Evolutionary conservation across 2,113 vertebrate genomes (phyloP), one percentile per base, ranked within the genome.

Genomic region (Cephalopholis sonnerati): DNA sequence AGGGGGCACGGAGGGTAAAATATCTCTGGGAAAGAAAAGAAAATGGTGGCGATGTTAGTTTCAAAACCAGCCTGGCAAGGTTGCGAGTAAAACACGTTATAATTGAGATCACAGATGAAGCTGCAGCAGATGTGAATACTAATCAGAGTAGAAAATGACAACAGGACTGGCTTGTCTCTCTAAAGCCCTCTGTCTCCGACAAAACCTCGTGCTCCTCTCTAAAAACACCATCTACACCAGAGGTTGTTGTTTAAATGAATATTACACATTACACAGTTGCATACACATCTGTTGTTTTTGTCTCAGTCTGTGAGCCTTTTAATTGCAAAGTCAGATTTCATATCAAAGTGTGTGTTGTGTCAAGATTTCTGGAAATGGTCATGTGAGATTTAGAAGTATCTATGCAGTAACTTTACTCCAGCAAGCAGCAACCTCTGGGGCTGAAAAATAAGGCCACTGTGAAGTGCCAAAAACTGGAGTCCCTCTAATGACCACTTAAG

Each of bases 1-100:
- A 87, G 81, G 75, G 63, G 61, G 29, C n/a, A 57, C 1, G 5
- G 67, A 84, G 66, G 69, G 76, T 62, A 67, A 88, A 85, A 78
- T 87, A 79, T 88, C 46, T 61, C 66, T 29, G 46, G 32, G 29
- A 64, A 62, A 80, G 74, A 70, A 89, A 79, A 87, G 66, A 86
- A 90, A 85, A 92, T 63, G 54, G 78, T 36, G 6, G 63, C 7
- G 7, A 62, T 50, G 65, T 73, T 81, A 32, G 62, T 22, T 75
- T 79, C 44, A 27, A 79, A 89, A 85, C 75, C 54, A 80, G 61
- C 61, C 48, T 44, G 25, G 58, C 24, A 44, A 58, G n/a, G 55
- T 20, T 84, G 57, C 74, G 46, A 41, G 41, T 44, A 41, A 81
- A 79, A 87, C n/a, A 44, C 16, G 7, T 68, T 29, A 57, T 57